These are phyloP conservation scores for Enteromius unitaeniatus DNA, from an alignment of 2,797 vertebrate genomes.

Conservation along the genomic window DNA sequence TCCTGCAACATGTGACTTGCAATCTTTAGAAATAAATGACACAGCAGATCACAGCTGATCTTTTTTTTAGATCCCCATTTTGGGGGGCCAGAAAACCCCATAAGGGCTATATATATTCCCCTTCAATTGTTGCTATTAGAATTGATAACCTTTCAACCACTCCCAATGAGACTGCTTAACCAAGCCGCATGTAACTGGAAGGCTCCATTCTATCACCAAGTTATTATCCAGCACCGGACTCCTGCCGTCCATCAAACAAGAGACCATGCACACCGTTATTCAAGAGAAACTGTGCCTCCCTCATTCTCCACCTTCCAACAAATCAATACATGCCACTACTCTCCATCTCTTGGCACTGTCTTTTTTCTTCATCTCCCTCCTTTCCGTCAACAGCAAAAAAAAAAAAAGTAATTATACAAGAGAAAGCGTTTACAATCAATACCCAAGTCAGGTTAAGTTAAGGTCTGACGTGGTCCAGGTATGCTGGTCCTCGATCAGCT, in stretches of 20 bases:
- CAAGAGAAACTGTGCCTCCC: constrained; percentile 86
- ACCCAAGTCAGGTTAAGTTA: constrained; percentile 82
- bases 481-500: constrained; percentile 73
- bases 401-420: constrained; percentile 97
- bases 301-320: constrained; percentile 79
- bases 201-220: constrained; percentile 92
- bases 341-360: constrained; percentile 67
- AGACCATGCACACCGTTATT: constrained; percentile 91
- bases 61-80: constrained; percentile 6
- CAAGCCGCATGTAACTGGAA: constrained; percentile 68
- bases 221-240: constrained; percentile 88
- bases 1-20: neutral
- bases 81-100: neutral
- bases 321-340: constrained; percentile 91
- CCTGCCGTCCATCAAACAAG: constrained; percentile 92
- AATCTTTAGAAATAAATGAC: neutral
- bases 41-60: neutral
- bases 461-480: constrained; percentile 70
- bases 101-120: neutral
- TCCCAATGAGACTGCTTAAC: constrained; percentile 67
- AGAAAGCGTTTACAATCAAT: constrained; percentile 94
- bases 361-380: constrained; percentile 39
- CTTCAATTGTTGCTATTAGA: constrained; percentile 70
- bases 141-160: constrained; percentile 75
- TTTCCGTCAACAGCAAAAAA: constrained; percentile 9